These are phyloP conservation scores for Gymnocypris eckloni DNA, from an alignment of 2,797 vertebrate species.

Conservation along the genomic window DNA sequence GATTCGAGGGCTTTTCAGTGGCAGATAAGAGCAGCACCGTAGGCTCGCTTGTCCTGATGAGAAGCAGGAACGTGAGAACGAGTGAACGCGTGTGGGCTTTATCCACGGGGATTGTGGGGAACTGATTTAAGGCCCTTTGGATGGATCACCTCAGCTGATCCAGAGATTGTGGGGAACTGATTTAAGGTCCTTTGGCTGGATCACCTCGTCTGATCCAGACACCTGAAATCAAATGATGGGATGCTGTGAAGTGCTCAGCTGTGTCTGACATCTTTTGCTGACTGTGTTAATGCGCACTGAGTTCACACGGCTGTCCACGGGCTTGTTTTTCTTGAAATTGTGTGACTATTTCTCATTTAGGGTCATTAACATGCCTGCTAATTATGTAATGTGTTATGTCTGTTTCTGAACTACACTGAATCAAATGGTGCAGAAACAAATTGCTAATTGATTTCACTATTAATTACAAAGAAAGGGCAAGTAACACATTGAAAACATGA, in stretches of 20 bases:
- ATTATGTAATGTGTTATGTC: background rate
- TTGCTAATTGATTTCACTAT: background rate
- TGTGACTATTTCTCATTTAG: background rate
- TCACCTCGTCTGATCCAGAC: conserved; percentile 33
- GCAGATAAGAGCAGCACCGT: background rate
- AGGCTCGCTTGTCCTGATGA: conserved; percentile 7
- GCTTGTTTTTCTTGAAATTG: background rate
- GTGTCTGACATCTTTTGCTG: background rate
- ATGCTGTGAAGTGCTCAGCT: conserved; percentile 29
- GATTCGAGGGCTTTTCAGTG: background rate
- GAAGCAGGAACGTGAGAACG: conserved; percentile 1
- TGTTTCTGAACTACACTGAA: too few relatives aligned
- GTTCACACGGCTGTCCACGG: background rate
- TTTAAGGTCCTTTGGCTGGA: conserved; percentile 38
- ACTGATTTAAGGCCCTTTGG: conserved; percentile 41
- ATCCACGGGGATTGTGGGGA: background rate
- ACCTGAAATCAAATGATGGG: conserved; percentile 23
- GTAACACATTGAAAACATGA: background rate
- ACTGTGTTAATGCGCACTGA: background rate
- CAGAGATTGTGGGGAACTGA: conserved; percentile 11
- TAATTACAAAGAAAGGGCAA: background rate
- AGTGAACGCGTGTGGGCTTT: conserved; percentile 30
- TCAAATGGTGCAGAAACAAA: background rate
- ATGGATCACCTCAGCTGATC: background rate
- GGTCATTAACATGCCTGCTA: background rate